Conservation (phyloP, 2,113 vertebrate genomes). For the Tychaedon coryphoeus region DNA sequence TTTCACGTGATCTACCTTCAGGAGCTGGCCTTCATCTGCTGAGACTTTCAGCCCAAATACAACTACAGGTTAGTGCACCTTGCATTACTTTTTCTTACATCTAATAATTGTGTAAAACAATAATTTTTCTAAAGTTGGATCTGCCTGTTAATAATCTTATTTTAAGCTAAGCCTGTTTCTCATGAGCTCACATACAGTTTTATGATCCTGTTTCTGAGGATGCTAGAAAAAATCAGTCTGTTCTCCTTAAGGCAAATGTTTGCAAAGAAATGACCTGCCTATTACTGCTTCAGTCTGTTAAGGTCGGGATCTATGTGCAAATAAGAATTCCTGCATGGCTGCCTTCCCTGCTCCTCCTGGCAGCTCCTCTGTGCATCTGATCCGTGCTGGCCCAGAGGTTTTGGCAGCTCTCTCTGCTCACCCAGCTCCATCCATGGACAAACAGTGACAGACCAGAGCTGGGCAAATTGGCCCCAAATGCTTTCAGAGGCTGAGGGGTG, state of each 20-base stretch:
- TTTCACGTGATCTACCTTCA: not conserved
- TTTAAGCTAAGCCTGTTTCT: not conserved
- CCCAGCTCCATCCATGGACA: fast-evolving
- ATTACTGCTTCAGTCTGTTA: not conserved
- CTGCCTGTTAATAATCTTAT: not conserved
- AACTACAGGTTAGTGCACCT: not conserved
- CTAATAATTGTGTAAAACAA: not conserved
- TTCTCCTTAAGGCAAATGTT: not conserved
- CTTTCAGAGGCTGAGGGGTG: not conserved
- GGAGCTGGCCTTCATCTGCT: not conserved
- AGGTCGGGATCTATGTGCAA: not conserved
- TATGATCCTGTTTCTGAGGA: not conserved
- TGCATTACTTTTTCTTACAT: not conserved
- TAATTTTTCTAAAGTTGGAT: not conserved
- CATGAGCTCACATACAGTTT: not conserved
- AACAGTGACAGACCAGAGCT: fast-evolving
- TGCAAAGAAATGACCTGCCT: not conserved
- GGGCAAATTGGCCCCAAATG: not conserved
- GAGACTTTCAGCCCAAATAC: not conserved
- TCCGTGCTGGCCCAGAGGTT: fast-evolving
- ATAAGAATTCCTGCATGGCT: not conserved
- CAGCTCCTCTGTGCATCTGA: not conserved
- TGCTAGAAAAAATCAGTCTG: not conserved
- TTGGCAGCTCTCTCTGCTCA: fast-evolving
- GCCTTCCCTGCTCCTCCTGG: not conserved